Base-by-base conservation (phyloP, 2,888 invertebrate genomes). In the Parasteatoda lunata region DNA sequence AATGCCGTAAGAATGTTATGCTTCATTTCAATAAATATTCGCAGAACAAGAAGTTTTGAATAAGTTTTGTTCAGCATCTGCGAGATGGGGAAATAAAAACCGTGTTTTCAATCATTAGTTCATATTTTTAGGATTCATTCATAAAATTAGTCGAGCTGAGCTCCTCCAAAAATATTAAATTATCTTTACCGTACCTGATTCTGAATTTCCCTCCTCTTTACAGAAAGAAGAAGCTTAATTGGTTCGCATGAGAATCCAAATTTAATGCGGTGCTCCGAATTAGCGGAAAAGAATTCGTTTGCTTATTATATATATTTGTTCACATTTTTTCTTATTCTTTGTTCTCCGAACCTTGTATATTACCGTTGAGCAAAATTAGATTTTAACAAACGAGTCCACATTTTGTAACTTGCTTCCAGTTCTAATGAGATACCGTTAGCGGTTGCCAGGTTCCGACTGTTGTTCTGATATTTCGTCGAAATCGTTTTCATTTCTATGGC, bases 391-490 rank as follows among this genome's bases (percentile, higher is more conserved):
- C 65, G 65, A 65, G 64, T 76, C 76, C 9, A 65, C 13, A 65
- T 76, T 48, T 30, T 65, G 77, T 49, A 65, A 66, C 66, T 49
- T 47, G 68, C 49, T 66, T 77, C 77, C 49, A 47, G 48, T 51
- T 68, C 71, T 84, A 85, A 80, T 76, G 79, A 85, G 79, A 76
- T 80, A 85, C 75, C 71, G 70, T 70, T 45, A 47, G 71, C 69
- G 76, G 79, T 85, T 85, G 85, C 80, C 85, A 71, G 76, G 79
- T 69, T 68, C 52, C 66, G 54, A 65, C 70, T 80, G 83, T 77
- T 77, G 77, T 84, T 84, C 77, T 72, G 73, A 76, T 70, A 70
- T 84, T 78, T 84, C 78, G 68, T 65, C 49, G 15, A 51, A 64
- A 73, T 80, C 66, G 79, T 79, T 79, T 7, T 30, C 45, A 78